Base-by-base conservation (phyloP, 1,140 invertebrate genomes). In the Heliothis virescens region DNA sequence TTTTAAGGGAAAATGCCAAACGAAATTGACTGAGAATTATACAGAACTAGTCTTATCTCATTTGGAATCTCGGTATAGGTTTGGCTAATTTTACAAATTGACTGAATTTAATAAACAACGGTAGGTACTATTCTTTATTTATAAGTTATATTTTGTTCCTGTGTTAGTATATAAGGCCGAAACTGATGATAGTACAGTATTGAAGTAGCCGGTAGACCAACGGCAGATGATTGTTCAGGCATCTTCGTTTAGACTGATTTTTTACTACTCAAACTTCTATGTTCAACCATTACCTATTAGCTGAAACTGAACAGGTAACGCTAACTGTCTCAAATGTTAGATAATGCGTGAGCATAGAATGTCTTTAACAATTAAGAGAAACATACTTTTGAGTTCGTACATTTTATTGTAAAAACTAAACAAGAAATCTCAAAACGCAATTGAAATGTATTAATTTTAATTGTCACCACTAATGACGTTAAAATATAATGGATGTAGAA, bases 401-500 rank as follows among this genome's bases (percentile, higher is more conserved):
- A 80, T 82, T 87, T 85, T 84, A 83, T 84, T 86, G 85, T 86
- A 84, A 85, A 84, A 74, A 48, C 4, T 84, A 80, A 86, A 81
- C 59, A 73, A 73, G 55, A 74, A 78, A 75, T 81, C 67, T 85
- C 59, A 74, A 41, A 85, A 86, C 75, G 83, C 85, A 83, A 89
- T 87, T 90, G 86, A 89, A 90, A 89, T 89, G 86, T 91, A 87
- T 88, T 91, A 91, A 89, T 94, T 92, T 90, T 92, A 90, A 93
- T 87, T 89, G 90, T 93, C 91, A 89, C 83, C 83, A 92, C 87
- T 92, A 87, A 94, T 89, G 91, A 92, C 86, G 85, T 91, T 91
- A 85, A 92, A 94, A 93, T 94, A 94, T 94, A 94, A 93, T 93
- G 91, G 92, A 93, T 93, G 93, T 94, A 94, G 93, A 93, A 93